Evolutionary conservation across 2,888 invertebrate species (phyloP).

Genomic region (Amiota mariae): DNA sequence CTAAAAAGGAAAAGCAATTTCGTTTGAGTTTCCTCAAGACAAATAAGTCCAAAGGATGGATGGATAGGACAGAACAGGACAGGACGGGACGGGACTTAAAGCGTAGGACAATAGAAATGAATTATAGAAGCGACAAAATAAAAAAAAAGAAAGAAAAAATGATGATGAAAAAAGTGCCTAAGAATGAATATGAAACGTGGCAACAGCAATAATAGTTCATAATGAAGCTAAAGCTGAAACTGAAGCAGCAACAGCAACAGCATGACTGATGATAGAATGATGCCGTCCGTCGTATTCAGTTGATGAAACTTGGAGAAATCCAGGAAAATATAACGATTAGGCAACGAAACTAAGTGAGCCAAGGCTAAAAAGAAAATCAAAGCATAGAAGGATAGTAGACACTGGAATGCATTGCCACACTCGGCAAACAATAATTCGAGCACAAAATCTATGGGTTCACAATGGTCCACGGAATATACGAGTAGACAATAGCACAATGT

Average conservation of each 20-base stretch:
- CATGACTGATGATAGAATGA: slow-evolving; percentile 10
- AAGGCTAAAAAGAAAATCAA: slow-evolving; percentile 37
- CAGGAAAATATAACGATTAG: slow-evolving; percentile 46
- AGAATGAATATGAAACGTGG: slow-evolving; percentile 23
- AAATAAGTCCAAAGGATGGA: slow-evolving; percentile 68
- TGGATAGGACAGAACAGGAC: too few species aligned
- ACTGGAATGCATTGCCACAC: not conserved
- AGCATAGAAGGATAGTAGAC: not conserved
- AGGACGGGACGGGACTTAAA: slow-evolving; percentile 53
- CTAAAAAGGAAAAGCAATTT: slow-evolving; percentile 69
- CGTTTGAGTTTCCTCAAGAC: slow-evolving; percentile 69
- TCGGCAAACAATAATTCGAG: slow-evolving; percentile 19
- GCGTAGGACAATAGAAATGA: slow-evolving; percentile 59
- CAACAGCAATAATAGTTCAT: not conserved
- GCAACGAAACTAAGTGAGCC: slow-evolving; percentile 41
- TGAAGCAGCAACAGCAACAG: slow-evolving; percentile 40
- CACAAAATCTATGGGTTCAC: too few species aligned
- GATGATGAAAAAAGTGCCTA: slow-evolving; percentile 33
- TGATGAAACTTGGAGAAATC: slow-evolving; percentile 29
- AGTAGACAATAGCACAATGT: slow-evolving; percentile 1
- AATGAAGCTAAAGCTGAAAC: slow-evolving; percentile 15
- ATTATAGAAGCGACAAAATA: slow-evolving; percentile 46
- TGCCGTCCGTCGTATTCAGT: not conserved
- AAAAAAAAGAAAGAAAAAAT: slow-evolving; percentile 24
- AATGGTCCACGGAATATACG: not conserved